Evolutionary conservation across 2,888 invertebrate species (phyloP).

Genomic region (Artemia sp.): DNA sequence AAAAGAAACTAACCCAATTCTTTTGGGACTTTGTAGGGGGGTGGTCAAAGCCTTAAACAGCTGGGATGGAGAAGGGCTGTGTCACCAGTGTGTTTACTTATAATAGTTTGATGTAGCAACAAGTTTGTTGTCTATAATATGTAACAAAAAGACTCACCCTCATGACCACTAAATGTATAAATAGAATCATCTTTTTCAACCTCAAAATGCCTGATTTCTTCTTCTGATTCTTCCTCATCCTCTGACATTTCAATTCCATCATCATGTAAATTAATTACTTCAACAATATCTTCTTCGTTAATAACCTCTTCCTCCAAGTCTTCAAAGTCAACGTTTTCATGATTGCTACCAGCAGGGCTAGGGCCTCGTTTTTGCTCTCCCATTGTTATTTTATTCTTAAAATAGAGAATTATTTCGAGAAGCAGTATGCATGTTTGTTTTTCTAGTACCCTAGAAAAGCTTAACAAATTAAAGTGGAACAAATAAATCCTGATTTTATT

Average conservation of each 20-base stretch:
- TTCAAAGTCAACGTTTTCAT: slow-evolving; percentile 14
- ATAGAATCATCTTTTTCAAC: slow-evolving; percentile 39
- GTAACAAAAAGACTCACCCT: slow-evolving; percentile 30
- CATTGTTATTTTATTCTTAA: background rate
- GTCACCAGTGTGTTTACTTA: too few species aligned
- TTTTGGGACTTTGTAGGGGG: too few species aligned
- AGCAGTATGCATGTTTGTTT: too few species aligned
- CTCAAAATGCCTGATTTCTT: slow-evolving; percentile 25
- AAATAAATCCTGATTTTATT: too few species aligned
- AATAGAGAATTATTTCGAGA: too few species aligned
- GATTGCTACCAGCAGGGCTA: slow-evolving; percentile 15
- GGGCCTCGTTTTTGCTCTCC: slow-evolving; percentile 17
- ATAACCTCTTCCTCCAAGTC: slow-evolving; percentile 22
- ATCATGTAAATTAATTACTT: slow-evolving; percentile 29
- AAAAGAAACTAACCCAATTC: too few species aligned
- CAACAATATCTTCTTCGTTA: slow-evolving; percentile 36
- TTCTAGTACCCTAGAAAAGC: too few species aligned
- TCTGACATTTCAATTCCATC: slow-evolving; percentile 27
- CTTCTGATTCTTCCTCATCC: slow-evolving; percentile 24
- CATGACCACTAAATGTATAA: slow-evolving; percentile 46
- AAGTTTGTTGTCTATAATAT: background rate
- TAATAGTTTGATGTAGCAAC: too few species aligned
- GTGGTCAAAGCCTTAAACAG: too few species aligned
- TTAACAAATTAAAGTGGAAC: too few species aligned
- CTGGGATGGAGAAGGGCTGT: too few species aligned